Percentiles rank a stretch among this genome's conserved stretches.
These are phyloP conservation scores for Acrocephalus arundinaceus DNA, from an alignment of 2,113 vertebrate species.

Conservation along the genomic window DNA sequence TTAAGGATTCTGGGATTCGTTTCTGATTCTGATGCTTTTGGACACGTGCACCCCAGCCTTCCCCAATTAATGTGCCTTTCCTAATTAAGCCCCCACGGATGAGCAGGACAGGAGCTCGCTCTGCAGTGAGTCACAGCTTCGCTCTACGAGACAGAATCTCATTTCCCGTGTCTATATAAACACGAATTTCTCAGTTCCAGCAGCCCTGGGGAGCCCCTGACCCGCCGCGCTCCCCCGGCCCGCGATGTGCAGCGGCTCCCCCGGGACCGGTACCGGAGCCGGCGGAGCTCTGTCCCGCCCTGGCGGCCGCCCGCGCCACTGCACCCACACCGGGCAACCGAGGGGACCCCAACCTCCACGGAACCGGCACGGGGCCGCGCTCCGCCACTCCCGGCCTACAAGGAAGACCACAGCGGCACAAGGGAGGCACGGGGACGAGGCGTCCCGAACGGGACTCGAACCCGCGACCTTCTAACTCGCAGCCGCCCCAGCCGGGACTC, in stretches of 20 bases:
- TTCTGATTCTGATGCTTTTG: background rate
- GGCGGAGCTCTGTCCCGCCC: constrained; percentile 34
- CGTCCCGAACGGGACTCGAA: background rate
- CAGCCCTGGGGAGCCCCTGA: fast-evolving
- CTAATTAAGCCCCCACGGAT: background rate
- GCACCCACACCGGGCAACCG: background rate
- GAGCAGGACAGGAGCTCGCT: background rate
- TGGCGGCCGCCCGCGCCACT: background rate
- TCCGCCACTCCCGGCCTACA: fast-evolving
- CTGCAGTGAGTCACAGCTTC: background rate
- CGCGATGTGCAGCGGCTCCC: background rate
- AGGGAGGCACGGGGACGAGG: background rate
- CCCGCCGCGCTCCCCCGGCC: background rate
- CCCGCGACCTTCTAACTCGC: fast-evolving
- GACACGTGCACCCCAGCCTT: background rate
- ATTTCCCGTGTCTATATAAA: fast-evolving
- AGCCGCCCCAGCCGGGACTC: background rate
- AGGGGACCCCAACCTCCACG: no score
- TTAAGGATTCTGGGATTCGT: background rate
- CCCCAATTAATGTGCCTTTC: background rate
- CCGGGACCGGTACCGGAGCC: background rate
- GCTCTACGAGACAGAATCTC: background rate
- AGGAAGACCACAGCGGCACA: background rate
- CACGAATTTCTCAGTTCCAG: fast-evolving
- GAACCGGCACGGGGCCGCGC: background rate